Evolutionary conservation across 2,797 vertebrate genomes (phyloP).

Genomic region (Microctenopoma steveboyesi): DNA sequence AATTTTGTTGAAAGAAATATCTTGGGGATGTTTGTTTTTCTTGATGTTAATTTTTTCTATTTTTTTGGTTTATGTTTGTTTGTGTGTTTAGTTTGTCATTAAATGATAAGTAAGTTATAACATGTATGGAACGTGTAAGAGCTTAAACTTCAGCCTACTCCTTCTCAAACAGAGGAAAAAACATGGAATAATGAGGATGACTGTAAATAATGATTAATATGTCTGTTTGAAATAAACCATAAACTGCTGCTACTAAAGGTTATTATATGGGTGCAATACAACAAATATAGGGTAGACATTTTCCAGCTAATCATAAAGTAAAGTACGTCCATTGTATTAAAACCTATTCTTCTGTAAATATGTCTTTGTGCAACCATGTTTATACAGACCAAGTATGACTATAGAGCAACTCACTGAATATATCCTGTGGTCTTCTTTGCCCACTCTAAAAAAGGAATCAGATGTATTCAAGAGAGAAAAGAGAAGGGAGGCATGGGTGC

Average conservation of each 20-base stretch:
- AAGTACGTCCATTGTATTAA: background rate
- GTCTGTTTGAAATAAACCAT: too few species aligned
- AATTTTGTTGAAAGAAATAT: too few species aligned
- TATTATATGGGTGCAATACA: constrained; percentile 5
- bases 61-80: too few species aligned
- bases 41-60: too few species aligned
- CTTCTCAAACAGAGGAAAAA: too few species aligned
- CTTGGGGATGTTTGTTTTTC: too few species aligned
- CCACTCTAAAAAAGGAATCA: constrained; percentile 14
- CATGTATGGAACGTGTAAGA: too few species aligned
- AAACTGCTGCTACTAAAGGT: constrained; percentile 4
- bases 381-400: background rate
- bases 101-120: too few species aligned
- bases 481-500: background rate
- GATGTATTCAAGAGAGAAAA: constrained; percentile 11
- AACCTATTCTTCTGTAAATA: background rate
- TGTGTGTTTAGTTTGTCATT: too few species aligned
- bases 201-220: too few species aligned
- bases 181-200: too few species aligned
- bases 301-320: background rate
- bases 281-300: background rate
- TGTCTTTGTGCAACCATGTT: background rate
- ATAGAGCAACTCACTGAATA: background rate
- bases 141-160: too few species aligned
- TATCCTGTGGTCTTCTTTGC: constrained; percentile 11